phyloP scores from a whole-genome alignment of 2,888 invertebrate species.

The Sycophila texana region DNA sequence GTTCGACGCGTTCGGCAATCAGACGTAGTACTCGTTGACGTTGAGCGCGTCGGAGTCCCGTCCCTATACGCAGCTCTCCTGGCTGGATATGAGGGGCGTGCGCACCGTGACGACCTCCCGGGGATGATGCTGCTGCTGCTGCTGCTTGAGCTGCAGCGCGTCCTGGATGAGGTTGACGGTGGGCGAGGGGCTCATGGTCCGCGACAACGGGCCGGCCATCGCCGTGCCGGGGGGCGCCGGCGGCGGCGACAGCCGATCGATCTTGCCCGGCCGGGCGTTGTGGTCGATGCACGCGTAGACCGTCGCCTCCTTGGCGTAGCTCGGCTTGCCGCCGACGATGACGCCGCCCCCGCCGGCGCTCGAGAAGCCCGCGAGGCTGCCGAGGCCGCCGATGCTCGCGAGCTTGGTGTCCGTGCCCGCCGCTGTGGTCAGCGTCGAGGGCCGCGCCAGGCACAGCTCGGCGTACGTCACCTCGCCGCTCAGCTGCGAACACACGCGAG shows the following conservation, averaged over 20 bases:
- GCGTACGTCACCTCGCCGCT: constrained; percentile 81
- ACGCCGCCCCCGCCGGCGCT: constrained; percentile 76
- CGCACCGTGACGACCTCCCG: constrained; percentile 74
- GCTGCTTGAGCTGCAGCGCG: constrained; percentile 55
- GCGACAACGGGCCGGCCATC: constrained; percentile 57
- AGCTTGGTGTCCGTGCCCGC: constrained; percentile 71
- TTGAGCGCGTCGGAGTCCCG: constrained; percentile 74
- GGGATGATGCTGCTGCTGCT: constrained; percentile 67
- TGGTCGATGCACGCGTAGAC: constrained; percentile 87
- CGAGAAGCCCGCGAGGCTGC: constrained; percentile 69
- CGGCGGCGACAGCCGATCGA: constrained; percentile 58
- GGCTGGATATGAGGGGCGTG: constrained; percentile 73
- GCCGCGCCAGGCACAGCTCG: constrained; percentile 79
- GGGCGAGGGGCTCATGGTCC: constrained; percentile 54
- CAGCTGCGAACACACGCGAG: constrained; percentile 62
- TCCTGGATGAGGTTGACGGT: constrained; percentile 59
- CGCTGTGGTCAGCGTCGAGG: constrained; percentile 77
- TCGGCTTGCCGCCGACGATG: constrained; percentile 75
- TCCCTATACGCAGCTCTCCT: constrained; percentile 75
- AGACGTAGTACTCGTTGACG: constrained; percentile 75
- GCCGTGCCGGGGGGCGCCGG: constrained; percentile 55
- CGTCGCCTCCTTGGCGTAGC: constrained; percentile 81
- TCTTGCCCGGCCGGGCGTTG: constrained; percentile 76
- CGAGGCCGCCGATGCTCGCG: constrained; percentile 68
- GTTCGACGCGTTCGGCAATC: constrained; percentile 67